phyloP scores from a whole-genome alignment of 1,140 invertebrate species.

The Chironomus tepperi region DNA sequence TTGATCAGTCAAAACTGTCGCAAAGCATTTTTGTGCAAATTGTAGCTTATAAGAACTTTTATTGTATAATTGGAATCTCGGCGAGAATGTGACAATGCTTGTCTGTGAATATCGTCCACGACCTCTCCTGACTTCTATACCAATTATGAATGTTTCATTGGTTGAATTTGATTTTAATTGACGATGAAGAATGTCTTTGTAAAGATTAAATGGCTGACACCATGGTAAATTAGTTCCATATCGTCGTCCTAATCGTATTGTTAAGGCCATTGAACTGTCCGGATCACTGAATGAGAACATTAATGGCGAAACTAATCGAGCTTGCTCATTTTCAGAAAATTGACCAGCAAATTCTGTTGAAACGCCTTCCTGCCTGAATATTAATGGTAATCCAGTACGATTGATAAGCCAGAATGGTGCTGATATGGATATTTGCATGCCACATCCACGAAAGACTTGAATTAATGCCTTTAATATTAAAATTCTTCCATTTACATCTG shows the following conservation, averaged over 20 bases:
- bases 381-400: constrained; percentile 86
- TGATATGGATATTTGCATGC: constrained; percentile 64
- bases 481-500: constrained; percentile 61
- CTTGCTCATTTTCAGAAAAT: constrained; percentile 88
- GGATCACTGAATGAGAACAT: constrained; percentile 88
- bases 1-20: constrained; percentile 54
- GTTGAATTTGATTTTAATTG: constrained; percentile 34
- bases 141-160: constrained; percentile 55
- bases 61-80: constrained; percentile 90
- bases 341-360: constrained; percentile 79
- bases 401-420: constrained; percentile 95
- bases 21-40: constrained; percentile 77
- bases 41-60: constrained; percentile 71
- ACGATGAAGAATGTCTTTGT: constrained; percentile 34
- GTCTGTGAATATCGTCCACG: constrained; percentile 81
- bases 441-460: constrained; percentile 36
- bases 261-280: constrained; percentile 55
- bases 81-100: constrained; percentile 85
- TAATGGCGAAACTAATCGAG: constrained; percentile 83
- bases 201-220: constrained; percentile 67
- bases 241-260: constrained; percentile 37
- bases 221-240: constrained; percentile 43
- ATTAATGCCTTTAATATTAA: constrained; percentile 64
- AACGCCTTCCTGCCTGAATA: constrained; percentile 85
- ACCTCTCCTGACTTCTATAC: constrained; percentile 80